Conservation (phyloP, 2,888 invertebrate species). For the Acleris literana region DNA sequence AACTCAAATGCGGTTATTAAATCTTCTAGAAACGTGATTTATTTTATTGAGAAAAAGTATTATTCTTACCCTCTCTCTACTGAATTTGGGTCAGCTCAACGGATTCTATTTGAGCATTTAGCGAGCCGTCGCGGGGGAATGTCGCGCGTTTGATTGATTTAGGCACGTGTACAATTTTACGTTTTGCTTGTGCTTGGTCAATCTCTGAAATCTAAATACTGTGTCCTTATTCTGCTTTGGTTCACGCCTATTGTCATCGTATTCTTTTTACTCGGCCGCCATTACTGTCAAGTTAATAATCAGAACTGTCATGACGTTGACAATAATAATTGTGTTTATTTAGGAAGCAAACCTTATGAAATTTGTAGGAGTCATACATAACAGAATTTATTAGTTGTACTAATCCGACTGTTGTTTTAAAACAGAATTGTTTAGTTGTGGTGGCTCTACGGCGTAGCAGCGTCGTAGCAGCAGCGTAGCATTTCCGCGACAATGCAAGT, state of each 20-base stretch:
- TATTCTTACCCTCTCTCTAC: constrained; percentile 9
- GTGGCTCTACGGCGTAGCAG: constrained; percentile 23
- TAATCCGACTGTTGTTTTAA: neutral
- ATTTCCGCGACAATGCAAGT: constrained; percentile 19
- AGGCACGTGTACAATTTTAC: constrained; percentile 1
- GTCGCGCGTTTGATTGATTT: constrained; percentile 26
- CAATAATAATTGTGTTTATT: too few species aligned
- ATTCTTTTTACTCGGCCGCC: too few species aligned
- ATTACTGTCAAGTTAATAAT: too few species aligned
- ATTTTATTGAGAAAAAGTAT: constrained; percentile 17
- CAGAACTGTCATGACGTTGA: too few species aligned
- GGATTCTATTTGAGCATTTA: constrained; percentile 31
- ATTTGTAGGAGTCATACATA: too few species aligned
- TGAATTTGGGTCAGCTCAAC: constrained; percentile 29
- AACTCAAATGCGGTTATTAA: constrained; percentile 11
- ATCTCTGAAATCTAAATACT: neutral
- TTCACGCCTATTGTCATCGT: too few species aligned
- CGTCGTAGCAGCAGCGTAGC: constrained; percentile 27
- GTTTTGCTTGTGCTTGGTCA: constrained; percentile 4
- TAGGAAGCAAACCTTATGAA: too few species aligned
- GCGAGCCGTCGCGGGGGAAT: constrained; percentile 22
- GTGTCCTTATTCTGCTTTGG: too few species aligned
- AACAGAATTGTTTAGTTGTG: constrained; percentile 1
- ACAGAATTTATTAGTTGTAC: too few species aligned
- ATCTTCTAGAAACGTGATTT: constrained; percentile 12